Conservation (phyloP, 2,113 vertebrate species). For the Pseudopipra pipra region DNA sequence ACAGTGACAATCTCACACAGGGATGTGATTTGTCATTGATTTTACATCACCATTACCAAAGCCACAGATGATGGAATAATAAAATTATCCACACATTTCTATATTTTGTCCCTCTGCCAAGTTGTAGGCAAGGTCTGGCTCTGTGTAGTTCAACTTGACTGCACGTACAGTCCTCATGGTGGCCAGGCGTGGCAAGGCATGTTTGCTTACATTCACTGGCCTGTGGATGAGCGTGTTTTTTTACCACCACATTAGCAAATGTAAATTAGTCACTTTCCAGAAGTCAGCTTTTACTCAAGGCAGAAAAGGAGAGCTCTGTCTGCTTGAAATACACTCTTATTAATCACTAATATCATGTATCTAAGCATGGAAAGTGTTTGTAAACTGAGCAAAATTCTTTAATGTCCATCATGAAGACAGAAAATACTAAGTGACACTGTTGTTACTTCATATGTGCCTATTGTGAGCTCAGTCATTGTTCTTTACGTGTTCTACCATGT, state of each 20-base stretch:
- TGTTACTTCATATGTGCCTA: not conserved
- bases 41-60: not conserved
- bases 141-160: not conserved
- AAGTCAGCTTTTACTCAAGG: not conserved
- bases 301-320: not conserved
- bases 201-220: not conserved
- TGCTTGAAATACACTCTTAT: not conserved
- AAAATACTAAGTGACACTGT: not conserved
- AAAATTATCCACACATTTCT: not conserved
- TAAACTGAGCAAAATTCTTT: not conserved
- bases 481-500: not conserved
- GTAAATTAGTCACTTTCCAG: not conserved
- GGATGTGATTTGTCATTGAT: constrained; percentile 12
- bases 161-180: not conserved
- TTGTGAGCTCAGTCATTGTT: not conserved
- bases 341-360: not conserved
- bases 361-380: not conserved
- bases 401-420: not conserved
- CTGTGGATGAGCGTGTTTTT: not conserved
- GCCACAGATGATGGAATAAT: not conserved
- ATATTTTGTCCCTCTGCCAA: not conserved
- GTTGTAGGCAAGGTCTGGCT: not conserved
- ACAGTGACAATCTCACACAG: not conserved
- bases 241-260: not conserved
- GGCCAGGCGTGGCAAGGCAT: not conserved